These are phyloP conservation scores for Caenorhabditis sinica DNA, from an alignment of 2,888 invertebrate species.

Conservation along the genomic window DNA sequence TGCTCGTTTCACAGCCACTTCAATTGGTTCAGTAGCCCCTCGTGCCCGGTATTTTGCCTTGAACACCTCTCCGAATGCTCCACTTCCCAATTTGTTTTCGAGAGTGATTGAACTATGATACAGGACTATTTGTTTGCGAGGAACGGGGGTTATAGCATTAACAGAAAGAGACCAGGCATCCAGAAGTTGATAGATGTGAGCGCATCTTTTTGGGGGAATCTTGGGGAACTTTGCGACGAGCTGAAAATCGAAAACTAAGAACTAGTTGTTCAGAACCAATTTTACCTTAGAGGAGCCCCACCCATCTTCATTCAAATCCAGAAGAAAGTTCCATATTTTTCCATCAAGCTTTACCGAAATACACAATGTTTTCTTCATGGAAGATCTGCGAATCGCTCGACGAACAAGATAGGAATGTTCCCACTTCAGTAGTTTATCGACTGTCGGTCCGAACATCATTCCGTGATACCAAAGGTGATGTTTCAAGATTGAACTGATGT, in stretches of 20 bases:
- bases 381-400: background rate
- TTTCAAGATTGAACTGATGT: slow-evolving; percentile 11
- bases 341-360: slow-evolving; percentile 23
- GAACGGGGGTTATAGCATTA: slow-evolving; percentile 9
- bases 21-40: slow-evolving; percentile 4
- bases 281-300: slow-evolving; percentile 12
- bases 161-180: slow-evolving; percentile 32
- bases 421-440: slow-evolving; percentile 23
- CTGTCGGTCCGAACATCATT: slow-evolving; percentile 17
- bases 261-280: too few relatives aligned
- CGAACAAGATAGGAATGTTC: slow-evolving; percentile 40
- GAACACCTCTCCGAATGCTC: slow-evolving; percentile 52
- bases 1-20: slow-evolving; percentile 43
- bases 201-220: background rate
- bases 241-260: background rate
- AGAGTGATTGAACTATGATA: slow-evolving; percentile 17
- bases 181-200: slow-evolving; percentile 32
- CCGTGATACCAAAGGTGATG: slow-evolving; percentile 33
- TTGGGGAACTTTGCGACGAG: slow-evolving; percentile 30
- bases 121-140: background rate
- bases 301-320: slow-evolving; percentile 8
- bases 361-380: slow-evolving; percentile 4
- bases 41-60: slow-evolving; percentile 8
- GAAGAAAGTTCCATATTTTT: slow-evolving; percentile 10
- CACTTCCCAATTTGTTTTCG: slow-evolving; percentile 17